These are phyloP conservation scores for Cryptoprocta ferox DNA, from an alignment of 2,797 vertebrate species.

Conservation along the genomic window DNA sequence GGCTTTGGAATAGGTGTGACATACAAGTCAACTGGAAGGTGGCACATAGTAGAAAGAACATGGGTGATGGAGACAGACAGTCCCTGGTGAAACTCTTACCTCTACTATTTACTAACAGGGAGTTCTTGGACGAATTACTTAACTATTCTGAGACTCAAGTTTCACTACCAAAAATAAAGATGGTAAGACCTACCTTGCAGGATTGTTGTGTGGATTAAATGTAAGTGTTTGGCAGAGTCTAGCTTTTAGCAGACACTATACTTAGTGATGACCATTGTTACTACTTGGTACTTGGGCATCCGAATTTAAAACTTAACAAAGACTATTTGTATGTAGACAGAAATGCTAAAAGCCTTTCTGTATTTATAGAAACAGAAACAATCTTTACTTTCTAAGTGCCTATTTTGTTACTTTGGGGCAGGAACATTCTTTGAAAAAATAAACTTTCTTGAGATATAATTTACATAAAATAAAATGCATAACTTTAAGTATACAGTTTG, in stretches of 20 bases:
- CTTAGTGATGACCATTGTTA: not conserved
- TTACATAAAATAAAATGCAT: conserved; percentile 30
- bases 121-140: conserved; percentile 1
- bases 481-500: not conserved
- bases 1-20: not conserved
- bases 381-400: not conserved
- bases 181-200: conserved; percentile 13
- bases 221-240: not conserved
- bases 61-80: not conserved
- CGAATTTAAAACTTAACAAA: conserved; percentile 8
- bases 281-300: not conserved
- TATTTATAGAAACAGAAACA: not conserved
- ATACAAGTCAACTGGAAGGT: not conserved
- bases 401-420: conserved; percentile 15
- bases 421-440: not conserved
- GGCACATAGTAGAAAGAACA: not conserved
- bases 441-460: not conserved
- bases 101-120: not conserved
- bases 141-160: conserved; percentile 20
- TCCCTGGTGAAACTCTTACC: not conserved
- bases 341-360: not conserved
- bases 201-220: not conserved
- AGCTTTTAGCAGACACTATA: not conserved
- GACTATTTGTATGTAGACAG: not conserved
- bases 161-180: not conserved